Conservation (phyloP, 2,797 vertebrate genomes). For the Bufotes viridis region DNA sequence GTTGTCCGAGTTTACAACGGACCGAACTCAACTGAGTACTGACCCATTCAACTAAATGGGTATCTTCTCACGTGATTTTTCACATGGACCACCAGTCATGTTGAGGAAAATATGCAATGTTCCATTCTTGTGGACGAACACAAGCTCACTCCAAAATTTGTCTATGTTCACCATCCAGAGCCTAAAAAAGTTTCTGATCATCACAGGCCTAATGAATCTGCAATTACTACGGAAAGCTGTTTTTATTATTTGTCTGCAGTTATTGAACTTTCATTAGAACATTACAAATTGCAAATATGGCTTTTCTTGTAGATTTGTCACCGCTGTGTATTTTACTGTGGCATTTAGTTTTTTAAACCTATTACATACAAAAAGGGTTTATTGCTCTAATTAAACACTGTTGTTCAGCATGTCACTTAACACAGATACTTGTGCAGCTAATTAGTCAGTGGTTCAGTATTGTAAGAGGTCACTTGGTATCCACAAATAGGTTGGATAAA, state of each 20-base stretch:
- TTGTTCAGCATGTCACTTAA: constrained; percentile 62
- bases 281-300: constrained; percentile 23
- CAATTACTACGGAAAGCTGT: neutral
- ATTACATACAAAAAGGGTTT: constrained; percentile 58
- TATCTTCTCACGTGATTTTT: too few relatives aligned
- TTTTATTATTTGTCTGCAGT: neutral
- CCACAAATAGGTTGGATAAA: constrained; percentile 63
- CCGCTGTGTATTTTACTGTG: constrained; percentile 33
- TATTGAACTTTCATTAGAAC: neutral
- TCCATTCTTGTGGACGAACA: too few relatives aligned
- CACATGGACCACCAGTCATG: too few relatives aligned
- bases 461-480: constrained; percentile 61
- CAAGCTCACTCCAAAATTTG: too few relatives aligned
- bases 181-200: too few relatives aligned
- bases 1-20: too few relatives aligned
- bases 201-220: too few relatives aligned
- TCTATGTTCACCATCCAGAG: too few relatives aligned
- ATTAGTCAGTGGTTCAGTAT: constrained; percentile 67
- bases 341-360: constrained; percentile 56
- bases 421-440: constrained; percentile 63
- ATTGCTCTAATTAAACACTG: constrained; percentile 64
- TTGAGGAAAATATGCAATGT: too few relatives aligned
- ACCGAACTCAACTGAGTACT: too few relatives aligned
- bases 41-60: too few relatives aligned
- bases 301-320: constrained; percentile 50